These are phyloP conservation scores for Drosophila willistoni DNA, from an alignment of 1,140 invertebrate species.

Conservation along the genomic window DNA sequence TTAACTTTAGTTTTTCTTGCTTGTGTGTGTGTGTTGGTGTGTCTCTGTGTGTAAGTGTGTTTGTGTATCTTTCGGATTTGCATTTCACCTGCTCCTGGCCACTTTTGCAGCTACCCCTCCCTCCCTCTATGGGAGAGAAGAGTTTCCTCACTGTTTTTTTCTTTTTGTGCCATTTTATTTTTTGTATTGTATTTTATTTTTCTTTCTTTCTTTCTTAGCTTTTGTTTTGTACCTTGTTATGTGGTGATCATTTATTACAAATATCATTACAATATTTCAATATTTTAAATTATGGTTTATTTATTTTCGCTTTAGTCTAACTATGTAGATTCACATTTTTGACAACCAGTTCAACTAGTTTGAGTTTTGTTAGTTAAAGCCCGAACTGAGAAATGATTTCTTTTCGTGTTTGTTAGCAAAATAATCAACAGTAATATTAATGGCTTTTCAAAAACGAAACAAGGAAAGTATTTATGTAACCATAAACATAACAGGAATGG, in stretches of 20 bases:
- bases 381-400: conserved; percentile 48
- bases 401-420: conserved; percentile 42
- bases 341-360: conserved; percentile 72
- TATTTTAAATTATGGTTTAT: conserved; percentile 24
- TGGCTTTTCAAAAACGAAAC: conserved; percentile 47
- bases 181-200: background rate
- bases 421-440: conserved; percentile 47
- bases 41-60: conserved; percentile 20
- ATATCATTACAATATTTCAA: conserved; percentile 18
- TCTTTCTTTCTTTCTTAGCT: background rate
- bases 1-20: conserved; percentile 26
- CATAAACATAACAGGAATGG: conserved; percentile 54
- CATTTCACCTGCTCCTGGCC: conserved; percentile 69
- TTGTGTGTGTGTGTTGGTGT: conserved; percentile 18
- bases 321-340: conserved; percentile 29
- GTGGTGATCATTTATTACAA: conserved; percentile 60
- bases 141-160: conserved; percentile 23
- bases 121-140: background rate
- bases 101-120: conserved; percentile 26
- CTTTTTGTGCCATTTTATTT: conserved; percentile 30
- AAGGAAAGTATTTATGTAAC: conserved; percentile 38
- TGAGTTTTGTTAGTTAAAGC: conserved; percentile 48
- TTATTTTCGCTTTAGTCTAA: conserved; percentile 50
- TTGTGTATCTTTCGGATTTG: conserved; percentile 36
- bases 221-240: conserved; percentile 63